Evolutionary conservation across 1,140 invertebrate species (phyloP).

Genomic region (Ceratina calcarata): DNA sequence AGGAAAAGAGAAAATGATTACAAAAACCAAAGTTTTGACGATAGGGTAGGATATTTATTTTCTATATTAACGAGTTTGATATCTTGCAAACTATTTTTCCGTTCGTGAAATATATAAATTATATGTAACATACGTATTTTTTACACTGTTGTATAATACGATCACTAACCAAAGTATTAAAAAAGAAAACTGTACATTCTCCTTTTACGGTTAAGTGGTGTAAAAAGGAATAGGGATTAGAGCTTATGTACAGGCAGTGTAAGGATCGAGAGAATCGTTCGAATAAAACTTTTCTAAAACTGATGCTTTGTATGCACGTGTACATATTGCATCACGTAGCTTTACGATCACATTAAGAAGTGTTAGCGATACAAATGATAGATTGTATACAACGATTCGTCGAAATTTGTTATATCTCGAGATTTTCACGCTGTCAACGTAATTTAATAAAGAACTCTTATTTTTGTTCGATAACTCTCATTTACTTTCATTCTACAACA

Average conservation of each 20-base stretch:
- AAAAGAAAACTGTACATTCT: slow-evolving; percentile 34
- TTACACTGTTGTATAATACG: no score
- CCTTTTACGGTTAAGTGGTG: not conserved
- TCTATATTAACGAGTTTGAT: slow-evolving; percentile 40
- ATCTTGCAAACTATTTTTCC: slow-evolving; percentile 20
- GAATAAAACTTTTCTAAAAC: slow-evolving; percentile 37
- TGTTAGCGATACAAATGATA: slow-evolving; percentile 14
- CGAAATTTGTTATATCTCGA: slow-evolving; percentile 33
- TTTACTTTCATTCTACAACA: not conserved
- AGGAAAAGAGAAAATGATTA: not conserved
- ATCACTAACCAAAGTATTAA: slow-evolving; percentile 8
- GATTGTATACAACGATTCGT: slow-evolving; percentile 32
- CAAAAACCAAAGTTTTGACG: slow-evolving; percentile 29
- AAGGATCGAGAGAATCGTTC: slow-evolving; percentile 2
- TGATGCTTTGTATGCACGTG: slow-evolving; percentile 36
- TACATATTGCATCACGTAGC: slow-evolving; percentile 20
- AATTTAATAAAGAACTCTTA: slow-evolving; percentile 32
- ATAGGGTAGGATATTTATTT: slow-evolving; percentile 40
- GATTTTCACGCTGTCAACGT: slow-evolving; percentile 25
- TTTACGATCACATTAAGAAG: not conserved
- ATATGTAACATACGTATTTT: not conserved
- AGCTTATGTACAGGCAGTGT: slow-evolving; percentile 11
- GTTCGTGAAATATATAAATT: slow-evolving; percentile 21
- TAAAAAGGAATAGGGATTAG: slow-evolving; percentile 2
- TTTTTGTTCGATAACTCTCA: slow-evolving; percentile 21